A percentile compares a stretch with the other conserved stretches of the same genome.
Evolutionary conservation across 2,113 vertebrate genomes (phyloP).

Genomic region (Candoia aspera): DNA sequence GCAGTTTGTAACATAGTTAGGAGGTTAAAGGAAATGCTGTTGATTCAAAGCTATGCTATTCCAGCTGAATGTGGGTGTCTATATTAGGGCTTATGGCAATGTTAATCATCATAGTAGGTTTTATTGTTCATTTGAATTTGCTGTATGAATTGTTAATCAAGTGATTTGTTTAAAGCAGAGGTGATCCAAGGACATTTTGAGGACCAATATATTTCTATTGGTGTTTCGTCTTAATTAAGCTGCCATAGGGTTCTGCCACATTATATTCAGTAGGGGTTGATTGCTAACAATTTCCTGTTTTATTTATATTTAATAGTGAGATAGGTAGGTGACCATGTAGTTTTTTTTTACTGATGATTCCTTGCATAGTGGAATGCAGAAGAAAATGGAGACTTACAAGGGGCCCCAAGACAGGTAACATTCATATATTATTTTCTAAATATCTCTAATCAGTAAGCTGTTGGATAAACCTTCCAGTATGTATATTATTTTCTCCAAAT

Average conservation of each 20-base stretch:
- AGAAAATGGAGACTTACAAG: not conserved
- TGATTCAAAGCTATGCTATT: not conserved
- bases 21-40: not conserved
- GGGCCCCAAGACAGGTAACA: not conserved
- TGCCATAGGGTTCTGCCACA: not conserved
- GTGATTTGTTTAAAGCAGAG: not conserved
- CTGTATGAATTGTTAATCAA: not conserved
- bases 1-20: not conserved
- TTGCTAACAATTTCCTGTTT: not conserved
- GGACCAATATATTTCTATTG: not conserved
- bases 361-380: not conserved
- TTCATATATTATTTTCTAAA: not conserved
- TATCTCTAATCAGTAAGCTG: not conserved
- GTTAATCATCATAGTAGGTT: not conserved
- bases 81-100: not conserved
- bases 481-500: not conserved
- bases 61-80: not conserved
- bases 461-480: not conserved
- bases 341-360: not conserved
- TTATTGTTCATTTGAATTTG: not conserved
- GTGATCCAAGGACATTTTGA: not conserved
- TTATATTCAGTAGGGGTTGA: not conserved
- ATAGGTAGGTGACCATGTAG: not conserved
- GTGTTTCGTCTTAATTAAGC: not conserved
- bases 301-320: not conserved